Evolutionary conservation across 2,113 vertebrate genomes (phyloP), one percentile per base, ranked within the genome.

Genomic region (Phalacrocorax carbo): DNA sequence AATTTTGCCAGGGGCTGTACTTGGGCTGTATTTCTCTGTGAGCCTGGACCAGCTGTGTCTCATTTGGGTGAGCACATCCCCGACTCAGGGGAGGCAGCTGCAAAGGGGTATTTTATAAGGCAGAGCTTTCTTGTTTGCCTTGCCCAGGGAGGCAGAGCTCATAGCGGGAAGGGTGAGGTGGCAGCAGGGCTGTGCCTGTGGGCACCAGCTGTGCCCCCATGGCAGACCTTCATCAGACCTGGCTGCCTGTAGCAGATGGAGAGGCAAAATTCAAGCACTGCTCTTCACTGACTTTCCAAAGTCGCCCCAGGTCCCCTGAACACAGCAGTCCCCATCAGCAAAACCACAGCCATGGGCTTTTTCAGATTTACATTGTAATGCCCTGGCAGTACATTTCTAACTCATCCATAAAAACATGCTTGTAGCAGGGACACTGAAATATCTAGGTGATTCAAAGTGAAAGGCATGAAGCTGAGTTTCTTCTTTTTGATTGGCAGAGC

Each of bases 221-320:
- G 6, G 48, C 62, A 90, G 32, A 23, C 15, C 36, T 46, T 64
- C 3, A 0, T 20, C 48, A 22, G 29, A 68, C 15, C 38, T 86
- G 44, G 2, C 22, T 83, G 38, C 7, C n/a, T 65, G 4, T 5
- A 42, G 68, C 44, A 86, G 58, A 52, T 7, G 17, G 57, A 82
- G 38, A 72, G 9, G 40, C 44, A 73, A 54, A 83, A 81, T 30
- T 29, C 23, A 57, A 81, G 7, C 9, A 9, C 4, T 61, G 49
- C 26, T 91, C 62, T 93, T 92, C 61, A 48, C 21, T 75, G 17
- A 51, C 73, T 96, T 95, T 88, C 54, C 70, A 70, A 95, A 93
- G 66, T 57, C 25, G 4, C 11, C 19, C 13, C 60, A 36, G 15
- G 11, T 55, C 62, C 61, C 68, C 65, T 19, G 44, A 71, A n/a